These are phyloP conservation scores for Cydia strobilella DNA, from an alignment of 1,140 invertebrate genomes.

Conservation along the genomic window DNA sequence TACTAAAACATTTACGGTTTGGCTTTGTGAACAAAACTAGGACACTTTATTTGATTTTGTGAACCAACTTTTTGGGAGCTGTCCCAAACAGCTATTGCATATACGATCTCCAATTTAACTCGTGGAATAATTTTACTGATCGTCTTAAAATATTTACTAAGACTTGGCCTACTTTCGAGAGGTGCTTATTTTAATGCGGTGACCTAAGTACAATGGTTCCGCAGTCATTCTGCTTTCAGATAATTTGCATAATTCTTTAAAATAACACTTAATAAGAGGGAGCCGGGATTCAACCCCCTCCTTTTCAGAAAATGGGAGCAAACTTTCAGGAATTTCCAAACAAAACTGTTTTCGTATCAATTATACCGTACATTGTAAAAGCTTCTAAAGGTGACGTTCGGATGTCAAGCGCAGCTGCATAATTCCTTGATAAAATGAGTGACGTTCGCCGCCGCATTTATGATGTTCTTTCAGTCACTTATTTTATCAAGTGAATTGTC, in stretches of 20 bases:
- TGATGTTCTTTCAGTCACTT: too few species aligned
- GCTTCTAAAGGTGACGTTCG: constrained; percentile 20
- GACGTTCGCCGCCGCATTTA: too few species aligned
- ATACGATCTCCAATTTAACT: neutral
- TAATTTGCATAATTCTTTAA: constrained; percentile 13
- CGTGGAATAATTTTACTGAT: neutral
- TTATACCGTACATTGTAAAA: constrained; percentile 31
- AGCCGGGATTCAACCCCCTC: neutral
- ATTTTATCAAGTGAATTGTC: too few species aligned
- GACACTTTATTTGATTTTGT: neutral
- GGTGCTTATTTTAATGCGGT: neutral
- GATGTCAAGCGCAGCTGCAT: too few species aligned
- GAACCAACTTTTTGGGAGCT: neutral
- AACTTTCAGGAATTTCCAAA: neutral
- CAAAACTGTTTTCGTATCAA: constrained; percentile 1
- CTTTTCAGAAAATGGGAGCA: constrained; percentile 17
- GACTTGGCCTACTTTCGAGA: neutral
- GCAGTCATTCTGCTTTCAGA: neutral
- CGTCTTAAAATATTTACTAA: constrained; percentile 9
- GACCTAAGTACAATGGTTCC: neutral
- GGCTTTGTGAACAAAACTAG: neutral
- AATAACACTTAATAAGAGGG: constrained; percentile 19
- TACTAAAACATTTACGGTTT: neutral
- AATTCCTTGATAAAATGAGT: too few species aligned
- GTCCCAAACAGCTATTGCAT: neutral